Percentiles rank a stretch among this genome's conserved stretches.
Conservation (phyloP, 2,113 vertebrate species). For the Prunella fulvescens region DNA sequence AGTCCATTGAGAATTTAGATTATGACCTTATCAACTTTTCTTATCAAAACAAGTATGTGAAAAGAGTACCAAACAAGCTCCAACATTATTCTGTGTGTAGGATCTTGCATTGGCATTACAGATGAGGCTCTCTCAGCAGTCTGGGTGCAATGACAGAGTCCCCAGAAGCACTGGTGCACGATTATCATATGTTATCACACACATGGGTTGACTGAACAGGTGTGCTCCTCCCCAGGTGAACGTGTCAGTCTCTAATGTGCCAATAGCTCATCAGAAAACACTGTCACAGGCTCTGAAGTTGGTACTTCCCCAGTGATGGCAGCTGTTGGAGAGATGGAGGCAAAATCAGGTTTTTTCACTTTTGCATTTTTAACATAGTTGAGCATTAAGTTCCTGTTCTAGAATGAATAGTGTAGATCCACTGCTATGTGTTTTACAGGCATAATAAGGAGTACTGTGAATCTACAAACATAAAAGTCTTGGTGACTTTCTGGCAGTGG, state of each 20-base stretch:
- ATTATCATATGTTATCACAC: background rate
- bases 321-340: background rate
- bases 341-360: background rate
- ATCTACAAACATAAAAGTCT: background rate
- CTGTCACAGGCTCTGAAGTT: background rate
- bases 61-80: background rate
- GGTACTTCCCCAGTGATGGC: background rate
- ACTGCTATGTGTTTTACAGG: background rate
- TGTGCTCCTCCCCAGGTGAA: constrained; percentile 31
- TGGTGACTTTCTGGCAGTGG: constrained; percentile 7
- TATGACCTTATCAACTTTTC: background rate
- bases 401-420: background rate
- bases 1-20: background rate
- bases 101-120: background rate
- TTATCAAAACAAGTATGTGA: background rate
- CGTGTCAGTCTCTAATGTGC: background rate
- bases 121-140: background rate
- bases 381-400: background rate
- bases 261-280: constrained; percentile 11
- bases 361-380: background rate
- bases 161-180: background rate
- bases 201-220: background rate
- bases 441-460: constrained; percentile 6
- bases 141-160: background rate
- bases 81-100: background rate